Evolutionary conservation across 1,140 invertebrate genomes (phyloP).

Genomic region (Octopus sinensis): DNA sequence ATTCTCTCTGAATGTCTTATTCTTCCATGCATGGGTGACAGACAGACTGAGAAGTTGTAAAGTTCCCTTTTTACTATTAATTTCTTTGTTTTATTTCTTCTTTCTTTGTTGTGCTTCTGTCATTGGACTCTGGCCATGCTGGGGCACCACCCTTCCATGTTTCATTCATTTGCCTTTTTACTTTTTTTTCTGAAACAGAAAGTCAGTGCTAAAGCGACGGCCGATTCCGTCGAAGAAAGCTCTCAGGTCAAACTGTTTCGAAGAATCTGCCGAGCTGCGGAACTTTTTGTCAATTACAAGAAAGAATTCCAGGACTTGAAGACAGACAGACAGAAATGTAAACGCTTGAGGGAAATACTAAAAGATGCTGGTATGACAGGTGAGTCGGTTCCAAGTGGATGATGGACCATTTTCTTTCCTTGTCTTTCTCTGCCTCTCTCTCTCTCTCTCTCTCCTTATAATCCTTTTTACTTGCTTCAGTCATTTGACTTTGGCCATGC

Average conservation of each 20-base stretch:
- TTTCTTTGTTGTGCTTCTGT: too few species aligned
- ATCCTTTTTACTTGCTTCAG: not conserved
- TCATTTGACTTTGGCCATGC: not conserved
- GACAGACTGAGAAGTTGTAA: too few species aligned
- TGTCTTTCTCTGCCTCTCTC: not conserved
- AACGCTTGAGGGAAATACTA: not conserved
- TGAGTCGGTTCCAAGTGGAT: not conserved
- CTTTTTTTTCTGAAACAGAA: too few species aligned
- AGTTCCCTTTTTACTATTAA: too few species aligned
- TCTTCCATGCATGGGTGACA: too few species aligned
- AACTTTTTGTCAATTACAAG: conserved; percentile 3
- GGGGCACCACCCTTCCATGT: too few species aligned
- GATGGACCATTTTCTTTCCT: not conserved
- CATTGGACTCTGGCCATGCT: too few species aligned
- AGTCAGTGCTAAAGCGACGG: too few species aligned
- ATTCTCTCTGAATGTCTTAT: too few species aligned
- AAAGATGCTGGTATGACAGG: conserved; percentile 3
- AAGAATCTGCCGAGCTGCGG: not conserved
- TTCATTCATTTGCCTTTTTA: too few species aligned
- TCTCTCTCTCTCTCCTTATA: not conserved
- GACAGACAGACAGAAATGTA: not conserved
- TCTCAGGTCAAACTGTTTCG: not conserved
- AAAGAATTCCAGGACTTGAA: not conserved
- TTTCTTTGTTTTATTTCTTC: too few species aligned
- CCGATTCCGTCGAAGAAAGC: not conserved